Percentiles rank a stretch among this genome's conserved stretches.
Conservation (phyloP, 1,140 invertebrate species). For the Gerris buenoi region DNA sequence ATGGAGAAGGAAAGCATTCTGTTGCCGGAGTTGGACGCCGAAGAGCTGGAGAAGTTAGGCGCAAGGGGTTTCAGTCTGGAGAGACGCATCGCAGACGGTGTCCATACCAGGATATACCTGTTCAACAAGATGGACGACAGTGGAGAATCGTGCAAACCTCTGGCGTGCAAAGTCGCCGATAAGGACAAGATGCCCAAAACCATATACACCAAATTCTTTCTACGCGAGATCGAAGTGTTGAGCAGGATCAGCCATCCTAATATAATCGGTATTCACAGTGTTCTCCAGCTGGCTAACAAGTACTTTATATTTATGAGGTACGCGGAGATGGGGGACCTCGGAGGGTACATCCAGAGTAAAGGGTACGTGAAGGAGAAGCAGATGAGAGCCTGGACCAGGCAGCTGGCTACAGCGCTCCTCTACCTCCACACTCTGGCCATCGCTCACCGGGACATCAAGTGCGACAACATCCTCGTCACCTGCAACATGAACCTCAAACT, state of each 20-base stretch:
- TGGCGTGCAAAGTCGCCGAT: conserved; percentile 61
- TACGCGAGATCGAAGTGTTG: conserved; percentile 52
- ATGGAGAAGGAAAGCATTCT: background rate
- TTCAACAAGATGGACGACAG: conserved; percentile 25
- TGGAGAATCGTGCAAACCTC: conserved; percentile 34
- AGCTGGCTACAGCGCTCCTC: conserved; percentile 43
- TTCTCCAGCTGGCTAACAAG: background rate
- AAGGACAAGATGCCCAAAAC: conserved; percentile 48
- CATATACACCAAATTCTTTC: conserved; percentile 56
- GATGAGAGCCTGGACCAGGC: conserved; percentile 47
- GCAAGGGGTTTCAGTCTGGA: background rate
- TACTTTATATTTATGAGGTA: conserved; percentile 1
- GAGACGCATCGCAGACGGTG: conserved; percentile 3
- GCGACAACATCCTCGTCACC: conserved; percentile 61
- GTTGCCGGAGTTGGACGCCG: background rate
- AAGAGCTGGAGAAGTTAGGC: background rate
- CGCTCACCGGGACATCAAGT: conserved; percentile 59
- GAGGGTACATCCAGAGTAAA: conserved; percentile 45
- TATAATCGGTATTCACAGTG: conserved; percentile 33
- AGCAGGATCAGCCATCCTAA: conserved; percentile 54
- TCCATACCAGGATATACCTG: conserved; percentile 9
- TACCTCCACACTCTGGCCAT: conserved; percentile 59
- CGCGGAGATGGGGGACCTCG: conserved; percentile 50
- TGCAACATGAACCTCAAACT: conserved; percentile 52
- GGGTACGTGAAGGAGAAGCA: conserved; percentile 45